These are phyloP conservation scores for Exocentrus adspersus DNA, from an alignment of 2,888 invertebrate species.

Conservation along the genomic window DNA sequence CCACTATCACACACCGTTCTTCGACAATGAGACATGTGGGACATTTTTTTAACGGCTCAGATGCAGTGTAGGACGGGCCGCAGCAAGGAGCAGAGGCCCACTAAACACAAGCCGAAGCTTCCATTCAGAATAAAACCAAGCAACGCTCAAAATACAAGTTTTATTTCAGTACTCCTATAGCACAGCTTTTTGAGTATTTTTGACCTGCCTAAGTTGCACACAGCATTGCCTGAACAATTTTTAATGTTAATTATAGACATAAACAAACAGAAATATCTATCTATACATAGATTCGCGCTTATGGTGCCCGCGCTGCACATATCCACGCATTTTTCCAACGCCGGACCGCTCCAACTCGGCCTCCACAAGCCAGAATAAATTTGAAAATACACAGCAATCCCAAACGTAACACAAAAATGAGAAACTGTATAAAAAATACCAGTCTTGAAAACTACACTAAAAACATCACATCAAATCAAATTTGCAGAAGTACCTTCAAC, in stretches of 20 bases:
- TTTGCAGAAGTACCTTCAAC: too few species aligned
- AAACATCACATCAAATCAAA: too few species aligned
- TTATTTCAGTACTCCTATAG: constrained; percentile 66
- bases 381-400: background rate
- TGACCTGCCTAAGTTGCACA: constrained; percentile 65
- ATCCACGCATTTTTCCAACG: constrained; percentile 25
- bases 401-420: background rate
- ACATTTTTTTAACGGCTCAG: constrained; percentile 29
- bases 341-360: constrained; percentile 7
- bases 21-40: constrained; percentile 14
- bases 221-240: constrained; percentile 64
- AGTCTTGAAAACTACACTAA: too few species aligned
- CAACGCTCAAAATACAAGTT: constrained; percentile 66
- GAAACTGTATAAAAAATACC: too few species aligned
- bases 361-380: background rate
- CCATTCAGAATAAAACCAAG: constrained; percentile 63
- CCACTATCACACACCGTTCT: constrained; percentile 33
- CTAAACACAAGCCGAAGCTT: constrained; percentile 43
- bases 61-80: constrained; percentile 35
- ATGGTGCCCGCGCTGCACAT: constrained; percentile 41
- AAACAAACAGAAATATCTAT: constrained; percentile 66
- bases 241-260: constrained; percentile 67
- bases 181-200: constrained; percentile 67
- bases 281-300: constrained; percentile 64
- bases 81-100: constrained; percentile 39